phyloP scores from a whole-genome alignment of 2,113 vertebrate species.

The Beaufortia kweichowensis region DNA sequence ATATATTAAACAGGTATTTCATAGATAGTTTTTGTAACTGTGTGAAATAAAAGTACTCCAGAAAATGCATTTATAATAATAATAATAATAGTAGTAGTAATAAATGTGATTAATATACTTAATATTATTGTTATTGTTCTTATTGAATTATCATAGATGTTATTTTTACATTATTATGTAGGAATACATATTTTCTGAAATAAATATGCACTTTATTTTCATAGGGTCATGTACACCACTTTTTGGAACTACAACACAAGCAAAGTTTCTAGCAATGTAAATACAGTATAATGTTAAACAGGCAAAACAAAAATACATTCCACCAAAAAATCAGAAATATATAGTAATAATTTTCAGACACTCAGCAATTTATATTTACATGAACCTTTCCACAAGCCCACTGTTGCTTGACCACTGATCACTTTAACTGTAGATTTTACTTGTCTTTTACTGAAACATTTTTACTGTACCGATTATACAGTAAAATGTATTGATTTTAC shows the following conservation, averaged over 20 bases:
- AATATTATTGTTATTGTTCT: no score
- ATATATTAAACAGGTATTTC: no score
- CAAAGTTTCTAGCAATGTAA: background rate
- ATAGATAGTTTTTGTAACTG: no score
- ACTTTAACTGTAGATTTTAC: background rate
- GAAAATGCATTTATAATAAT: no score
- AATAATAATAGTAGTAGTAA: no score
- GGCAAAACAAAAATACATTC: background rate
- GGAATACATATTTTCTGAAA: conserved; percentile 4
- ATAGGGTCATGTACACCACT: background rate
- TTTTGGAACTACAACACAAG: background rate
- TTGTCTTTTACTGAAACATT: background rate
- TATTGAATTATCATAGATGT: no score
- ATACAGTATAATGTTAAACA: conserved; percentile 11
- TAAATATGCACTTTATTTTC: conserved; percentile 27
- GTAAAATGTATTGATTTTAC: background rate
- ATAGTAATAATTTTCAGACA: background rate
- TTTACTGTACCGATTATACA: no score
- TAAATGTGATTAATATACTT: no score
- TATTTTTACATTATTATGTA: no score
- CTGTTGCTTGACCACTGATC: background rate
- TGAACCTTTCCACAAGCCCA: background rate
- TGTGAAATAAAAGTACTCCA: no score
- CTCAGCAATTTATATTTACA: conserved; percentile 28
- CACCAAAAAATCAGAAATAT: background rate